Conservation (phyloP, 1,140 invertebrate species). For the Drosophila paulistorum region DNA sequence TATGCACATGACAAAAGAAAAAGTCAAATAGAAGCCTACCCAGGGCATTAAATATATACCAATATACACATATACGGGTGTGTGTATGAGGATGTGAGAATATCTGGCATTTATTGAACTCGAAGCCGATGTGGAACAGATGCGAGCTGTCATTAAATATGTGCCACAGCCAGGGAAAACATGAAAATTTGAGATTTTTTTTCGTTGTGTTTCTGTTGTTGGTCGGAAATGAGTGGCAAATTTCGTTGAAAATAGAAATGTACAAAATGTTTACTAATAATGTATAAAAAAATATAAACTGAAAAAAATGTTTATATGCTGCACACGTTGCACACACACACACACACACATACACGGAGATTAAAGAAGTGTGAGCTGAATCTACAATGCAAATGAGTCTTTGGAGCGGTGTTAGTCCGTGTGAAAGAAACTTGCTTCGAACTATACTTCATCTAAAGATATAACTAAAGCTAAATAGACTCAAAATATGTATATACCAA, state of each 20-base stretch:
- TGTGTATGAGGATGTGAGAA: slow-evolving; percentile 3
- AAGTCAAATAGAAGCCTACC: slow-evolving; percentile 13
- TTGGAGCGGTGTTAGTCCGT: slow-evolving; percentile 37
- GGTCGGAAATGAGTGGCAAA: slow-evolving; percentile 63
- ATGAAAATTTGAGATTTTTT: slow-evolving; percentile 35
- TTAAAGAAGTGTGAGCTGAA: slow-evolving; percentile 41
- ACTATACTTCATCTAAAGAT: slow-evolving; percentile 44
- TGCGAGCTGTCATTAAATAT: slow-evolving; percentile 67
- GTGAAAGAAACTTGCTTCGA: slow-evolving; percentile 35
- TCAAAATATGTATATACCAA: slow-evolving; percentile 19
- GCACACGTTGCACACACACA: slow-evolving; percentile 54
- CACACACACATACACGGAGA: slow-evolving; percentile 14
- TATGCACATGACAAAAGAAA: slow-evolving; percentile 25
- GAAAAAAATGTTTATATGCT: slow-evolving; percentile 59
- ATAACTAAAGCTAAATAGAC: slow-evolving; percentile 45
- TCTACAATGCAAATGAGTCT: slow-evolving; percentile 67
- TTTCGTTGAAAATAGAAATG: slow-evolving; percentile 58
- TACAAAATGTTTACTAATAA: slow-evolving; percentile 71
- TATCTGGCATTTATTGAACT: slow-evolving; percentile 43
- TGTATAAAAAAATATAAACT: slow-evolving; percentile 42
- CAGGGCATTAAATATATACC: slow-evolving; percentile 12
- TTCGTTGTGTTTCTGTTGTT: neutral
- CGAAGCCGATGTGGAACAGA: slow-evolving; percentile 56
- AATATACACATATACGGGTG: slow-evolving; percentile 10
- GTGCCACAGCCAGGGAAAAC: slow-evolving; percentile 39